A percentile compares a stretch with the other conserved stretches of the same genome.
Conservation (phyloP, 2,888 invertebrate species). For the Exephanes ischioxanthus region DNA sequence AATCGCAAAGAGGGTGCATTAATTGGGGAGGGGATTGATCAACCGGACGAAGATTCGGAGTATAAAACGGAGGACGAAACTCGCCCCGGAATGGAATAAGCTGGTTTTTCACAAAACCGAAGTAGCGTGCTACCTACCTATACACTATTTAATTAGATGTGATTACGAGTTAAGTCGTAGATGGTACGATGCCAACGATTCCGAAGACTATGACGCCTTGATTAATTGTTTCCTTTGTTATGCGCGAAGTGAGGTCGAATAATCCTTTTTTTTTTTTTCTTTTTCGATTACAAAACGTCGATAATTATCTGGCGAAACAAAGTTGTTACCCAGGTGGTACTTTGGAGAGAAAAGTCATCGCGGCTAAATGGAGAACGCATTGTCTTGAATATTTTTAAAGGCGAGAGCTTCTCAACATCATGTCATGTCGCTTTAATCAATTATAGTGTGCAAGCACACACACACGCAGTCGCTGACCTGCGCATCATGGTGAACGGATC, state of each 20-base stretch:
- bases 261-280: conserved; percentile 24
- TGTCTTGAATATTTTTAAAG: conserved; percentile 37
- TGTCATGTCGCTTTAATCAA: conserved; percentile 30
- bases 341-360: conserved; percentile 7
- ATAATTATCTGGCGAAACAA: conserved; percentile 5
- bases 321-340: conserved; percentile 36
- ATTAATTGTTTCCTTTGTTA: conserved; percentile 34
- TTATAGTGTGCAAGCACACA: conserved; percentile 14
- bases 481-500: conserved; percentile 56
- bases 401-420: conserved; percentile 2
- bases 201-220: conserved; percentile 63
- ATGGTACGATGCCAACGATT: conserved; percentile 64
- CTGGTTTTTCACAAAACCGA: conserved; percentile 49
- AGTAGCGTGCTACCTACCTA: conserved; percentile 67
- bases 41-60: neutral
- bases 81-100: conserved; percentile 16
- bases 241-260: conserved; percentile 5
- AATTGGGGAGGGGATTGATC: neutral
- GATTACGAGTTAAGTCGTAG: conserved; percentile 65
- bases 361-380: conserved; percentile 25
- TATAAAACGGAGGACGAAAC: neutral
- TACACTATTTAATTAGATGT: conserved; percentile 68
- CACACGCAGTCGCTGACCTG: conserved; percentile 40
- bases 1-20: conserved; percentile 2
- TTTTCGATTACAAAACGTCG: conserved; percentile 13